Conservation (phyloP, 2,797 vertebrate genomes). For the Leptatherina wallacei region DNA sequence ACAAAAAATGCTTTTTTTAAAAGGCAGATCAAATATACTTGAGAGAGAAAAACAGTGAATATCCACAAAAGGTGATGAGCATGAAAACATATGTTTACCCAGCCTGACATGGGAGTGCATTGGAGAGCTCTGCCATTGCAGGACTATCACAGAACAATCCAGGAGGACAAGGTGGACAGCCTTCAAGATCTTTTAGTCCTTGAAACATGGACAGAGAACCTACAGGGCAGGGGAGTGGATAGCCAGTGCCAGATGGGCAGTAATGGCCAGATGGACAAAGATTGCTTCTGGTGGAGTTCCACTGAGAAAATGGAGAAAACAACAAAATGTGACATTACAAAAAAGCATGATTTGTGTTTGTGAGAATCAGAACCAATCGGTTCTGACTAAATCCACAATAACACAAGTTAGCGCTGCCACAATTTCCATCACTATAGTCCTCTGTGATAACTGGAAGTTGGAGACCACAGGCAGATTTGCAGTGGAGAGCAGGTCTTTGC, state of each 20-base stretch:
- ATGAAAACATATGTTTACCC: constrained; percentile 80
- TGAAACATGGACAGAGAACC: constrained; percentile 84
- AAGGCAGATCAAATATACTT: neutral
- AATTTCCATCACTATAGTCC: too few species aligned
- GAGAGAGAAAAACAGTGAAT: neutral
- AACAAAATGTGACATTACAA: neutral
- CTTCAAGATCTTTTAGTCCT: constrained; percentile 80
- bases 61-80: constrained; percentile 16
- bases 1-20: constrained; percentile 7
- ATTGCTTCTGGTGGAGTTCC: constrained; percentile 79
- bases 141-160: constrained; percentile 86
- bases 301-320: constrained; percentile 66
- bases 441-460: too few species aligned
- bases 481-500: too few species aligned
- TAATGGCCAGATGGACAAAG: constrained; percentile 89
- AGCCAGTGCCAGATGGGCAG: constrained; percentile 85
- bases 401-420: too few species aligned
- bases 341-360: neutral
- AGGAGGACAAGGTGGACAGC: constrained; percentile 87
- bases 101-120: constrained; percentile 82
- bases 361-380: too few species aligned
- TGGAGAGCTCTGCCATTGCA: constrained; percentile 78
- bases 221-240: constrained; percentile 86
- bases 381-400: too few species aligned
- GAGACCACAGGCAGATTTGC: too few species aligned